A percentile compares a stretch with the other conserved stretches of the same genome.
phyloP scores from a whole-genome alignment of 92 coral and sea anemone genomes.

The Palythoa grandis region DNA sequence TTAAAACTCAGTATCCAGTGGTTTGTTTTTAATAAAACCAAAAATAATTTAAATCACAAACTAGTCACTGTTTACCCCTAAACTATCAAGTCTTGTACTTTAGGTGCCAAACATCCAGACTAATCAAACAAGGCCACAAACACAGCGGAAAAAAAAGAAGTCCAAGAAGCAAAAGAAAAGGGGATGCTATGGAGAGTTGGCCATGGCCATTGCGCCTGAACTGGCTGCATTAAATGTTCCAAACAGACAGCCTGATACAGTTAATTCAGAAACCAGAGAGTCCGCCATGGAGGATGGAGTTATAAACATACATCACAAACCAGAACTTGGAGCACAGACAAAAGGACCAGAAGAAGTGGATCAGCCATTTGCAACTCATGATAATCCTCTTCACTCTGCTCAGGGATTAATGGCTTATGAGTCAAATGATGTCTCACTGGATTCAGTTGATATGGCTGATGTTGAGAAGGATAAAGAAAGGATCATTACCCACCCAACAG shows the following conservation, averaged over 20 bases:
- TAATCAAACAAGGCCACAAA: too few relatives aligned
- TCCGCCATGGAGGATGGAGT: neutral
- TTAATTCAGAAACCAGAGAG: neutral
- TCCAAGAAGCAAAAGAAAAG: slow-evolving; percentile 16
- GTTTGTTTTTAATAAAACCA: too few relatives aligned
- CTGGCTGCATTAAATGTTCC: slow-evolving; percentile 39
- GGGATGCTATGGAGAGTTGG: slow-evolving; percentile 46
- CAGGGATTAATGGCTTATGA: neutral
- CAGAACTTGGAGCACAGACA: slow-evolving; percentile 13
- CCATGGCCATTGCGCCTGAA: slow-evolving; percentile 54
- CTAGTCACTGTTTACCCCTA: too few relatives aligned
- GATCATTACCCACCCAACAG: slow-evolving; percentile 13
- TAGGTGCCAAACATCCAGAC: too few relatives aligned
- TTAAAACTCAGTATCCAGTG: too few relatives aligned
- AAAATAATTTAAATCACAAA: too few relatives aligned
- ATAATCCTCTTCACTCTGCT: neutral
- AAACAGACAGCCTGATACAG: neutral
- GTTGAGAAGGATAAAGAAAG: neutral
- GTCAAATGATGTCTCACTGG: neutral
- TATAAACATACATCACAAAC: neutral
- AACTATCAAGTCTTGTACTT: too few relatives aligned
- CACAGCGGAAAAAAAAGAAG: neutral
- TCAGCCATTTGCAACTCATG: neutral
- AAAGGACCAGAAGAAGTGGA: slow-evolving; percentile 19
- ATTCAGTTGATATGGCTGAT: neutral